Conservation (phyloP, 2,797 vertebrate genomes). For the Dallia pectoralis region DNA sequence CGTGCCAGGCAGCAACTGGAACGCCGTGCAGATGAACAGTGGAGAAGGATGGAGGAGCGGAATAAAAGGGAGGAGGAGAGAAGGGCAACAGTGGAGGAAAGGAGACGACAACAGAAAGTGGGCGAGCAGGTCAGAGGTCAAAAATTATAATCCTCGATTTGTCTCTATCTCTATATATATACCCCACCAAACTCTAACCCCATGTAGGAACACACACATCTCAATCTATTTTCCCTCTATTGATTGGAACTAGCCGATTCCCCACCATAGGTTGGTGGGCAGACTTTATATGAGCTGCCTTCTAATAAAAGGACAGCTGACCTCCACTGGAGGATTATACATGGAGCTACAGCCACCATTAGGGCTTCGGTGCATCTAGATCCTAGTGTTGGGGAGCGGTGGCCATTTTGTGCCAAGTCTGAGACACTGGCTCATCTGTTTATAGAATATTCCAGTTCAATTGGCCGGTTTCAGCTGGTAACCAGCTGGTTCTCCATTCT, state of each 20-base stretch:
- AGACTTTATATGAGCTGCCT: too few relatives aligned
- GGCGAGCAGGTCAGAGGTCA: constrained; percentile 84
- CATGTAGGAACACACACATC: neutral
- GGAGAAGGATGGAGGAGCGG: constrained; percentile 83
- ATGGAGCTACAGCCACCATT: too few relatives aligned
- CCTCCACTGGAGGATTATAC: too few relatives aligned
- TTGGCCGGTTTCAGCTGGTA: too few relatives aligned
- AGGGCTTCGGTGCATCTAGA: too few relatives aligned
- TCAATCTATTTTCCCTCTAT: neutral
- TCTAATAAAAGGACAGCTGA: too few relatives aligned
- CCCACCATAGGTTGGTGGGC: too few relatives aligned
- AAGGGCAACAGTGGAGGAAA: constrained; percentile 80
- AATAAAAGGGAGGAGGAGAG: constrained; percentile 81
- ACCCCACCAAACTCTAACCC: neutral
- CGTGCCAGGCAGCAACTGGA: constrained; percentile 82
- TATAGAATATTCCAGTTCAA: too few relatives aligned
- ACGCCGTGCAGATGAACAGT: constrained; percentile 82
- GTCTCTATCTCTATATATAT: neutral
- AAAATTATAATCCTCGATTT: neutral
- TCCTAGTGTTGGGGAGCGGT: too few relatives aligned
- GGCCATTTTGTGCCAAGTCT: too few relatives aligned
- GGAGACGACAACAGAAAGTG: constrained; percentile 79
- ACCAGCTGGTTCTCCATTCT: too few relatives aligned
- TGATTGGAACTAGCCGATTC: neutral
- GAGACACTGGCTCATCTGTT: too few relatives aligned